A percentile compares a stretch with the other conserved stretches of the same genome.
Evolutionary conservation across 1,140 invertebrate species (phyloP).

Genomic region (Potamilus streckersoni): DNA sequence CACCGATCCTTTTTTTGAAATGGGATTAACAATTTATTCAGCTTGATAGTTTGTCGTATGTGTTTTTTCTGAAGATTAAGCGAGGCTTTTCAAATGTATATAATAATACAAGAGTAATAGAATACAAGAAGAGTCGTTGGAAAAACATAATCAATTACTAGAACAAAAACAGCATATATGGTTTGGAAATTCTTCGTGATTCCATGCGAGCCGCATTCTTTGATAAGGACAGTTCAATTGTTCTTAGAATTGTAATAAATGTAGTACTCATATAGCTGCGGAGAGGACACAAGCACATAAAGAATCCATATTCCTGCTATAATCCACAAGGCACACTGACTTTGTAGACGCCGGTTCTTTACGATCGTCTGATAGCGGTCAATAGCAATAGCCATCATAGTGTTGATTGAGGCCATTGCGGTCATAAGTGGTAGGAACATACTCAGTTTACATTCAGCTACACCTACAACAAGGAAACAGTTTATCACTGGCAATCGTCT

Average conservation of each 20-base stretch:
- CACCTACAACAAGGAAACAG: constrained; percentile 7
- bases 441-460: constrained; percentile 13
- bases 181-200: constrained; percentile 26
- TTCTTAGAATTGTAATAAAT: not conserved
- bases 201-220: constrained; percentile 21
- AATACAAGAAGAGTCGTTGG: constrained; percentile 8
- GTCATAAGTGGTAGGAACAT: constrained; percentile 22
- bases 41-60: not conserved
- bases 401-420: constrained; percentile 12
- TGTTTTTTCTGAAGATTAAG: not conserved
- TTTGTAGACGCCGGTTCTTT: not conserved
- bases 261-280: constrained; percentile 27
- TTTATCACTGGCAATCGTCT: too few species aligned
- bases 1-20: constrained; percentile 5
- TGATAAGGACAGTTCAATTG: not conserved
- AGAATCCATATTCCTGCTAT: constrained; percentile 7
- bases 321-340: not conserved
- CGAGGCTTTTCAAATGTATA: constrained; percentile 3
- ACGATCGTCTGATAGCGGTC: constrained; percentile 22
- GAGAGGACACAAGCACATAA: constrained; percentile 12
- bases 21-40: too few species aligned
- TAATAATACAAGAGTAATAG: constrained; percentile 12
- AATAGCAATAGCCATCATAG: constrained; percentile 23
- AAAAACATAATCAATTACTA: constrained; percentile 8
- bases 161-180: constrained; percentile 12